phyloP scores from a whole-genome alignment of 2,797 vertebrate genomes.

The Clarias fuscus region DNA sequence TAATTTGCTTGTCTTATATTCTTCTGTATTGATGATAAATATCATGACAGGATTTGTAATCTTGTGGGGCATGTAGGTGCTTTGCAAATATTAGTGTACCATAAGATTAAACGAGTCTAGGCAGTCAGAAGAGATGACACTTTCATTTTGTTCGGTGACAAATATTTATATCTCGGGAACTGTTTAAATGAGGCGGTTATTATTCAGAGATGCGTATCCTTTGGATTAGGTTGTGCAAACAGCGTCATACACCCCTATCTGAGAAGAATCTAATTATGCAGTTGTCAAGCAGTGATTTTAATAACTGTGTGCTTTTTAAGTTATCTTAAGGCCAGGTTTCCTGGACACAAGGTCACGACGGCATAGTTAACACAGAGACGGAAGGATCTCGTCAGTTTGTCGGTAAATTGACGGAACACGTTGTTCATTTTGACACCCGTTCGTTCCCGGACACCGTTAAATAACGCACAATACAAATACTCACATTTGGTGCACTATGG shows the following conservation, averaged over 20 bases:
- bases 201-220: conserved; percentile 4
- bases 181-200: conserved; percentile 34
- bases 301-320: conserved; percentile 9
- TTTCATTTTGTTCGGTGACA: conserved; percentile 7
- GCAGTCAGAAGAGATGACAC: not conserved
- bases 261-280: conserved; percentile 43
- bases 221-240: conserved; percentile 48
- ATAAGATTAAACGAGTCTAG: conserved; percentile 10
- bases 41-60: not conserved
- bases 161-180: conserved; percentile 36
- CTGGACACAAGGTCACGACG: conserved; percentile 2
- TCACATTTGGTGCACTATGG: not conserved
- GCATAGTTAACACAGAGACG: not conserved
- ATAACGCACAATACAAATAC: conserved; percentile 13
- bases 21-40: not conserved
- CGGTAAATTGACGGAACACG: conserved; percentile 3
- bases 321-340: not conserved
- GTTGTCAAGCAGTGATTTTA: conserved; percentile 44
- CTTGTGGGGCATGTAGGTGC: not conserved
- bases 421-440: conserved; percentile 19
- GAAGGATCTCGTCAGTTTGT: not conserved
- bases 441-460: not conserved
- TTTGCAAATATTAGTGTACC: not conserved
- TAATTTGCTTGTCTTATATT: not conserved
- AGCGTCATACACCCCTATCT: conserved; percentile 12